Percentiles rank a stretch among this genome's conserved stretches.
These are phyloP conservation scores for Pinna nobilis DNA, from an alignment of 1,140 invertebrate species.

Conservation along the genomic window DNA sequence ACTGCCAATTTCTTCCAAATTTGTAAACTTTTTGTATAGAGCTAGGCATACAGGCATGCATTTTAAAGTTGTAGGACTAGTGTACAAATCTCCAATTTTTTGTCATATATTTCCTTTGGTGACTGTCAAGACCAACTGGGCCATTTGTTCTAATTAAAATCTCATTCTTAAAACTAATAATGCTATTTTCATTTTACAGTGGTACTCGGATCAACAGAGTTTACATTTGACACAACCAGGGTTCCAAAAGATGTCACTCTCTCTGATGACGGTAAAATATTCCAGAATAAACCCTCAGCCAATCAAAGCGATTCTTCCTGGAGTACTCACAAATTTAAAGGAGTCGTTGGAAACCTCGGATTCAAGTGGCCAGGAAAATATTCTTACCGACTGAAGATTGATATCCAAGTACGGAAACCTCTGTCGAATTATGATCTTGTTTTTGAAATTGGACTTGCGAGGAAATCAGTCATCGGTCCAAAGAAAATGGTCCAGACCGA, in stretches of 20 bases:
- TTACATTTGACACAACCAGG: conserved; percentile 26
- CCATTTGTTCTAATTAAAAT: no score
- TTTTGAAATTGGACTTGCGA: conserved; percentile 36
- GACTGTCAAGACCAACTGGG: no score
- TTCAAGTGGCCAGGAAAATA: conserved; percentile 27
- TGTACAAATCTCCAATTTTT: no score
- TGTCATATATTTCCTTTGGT: no score
- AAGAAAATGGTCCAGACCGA: conserved; percentile 30
- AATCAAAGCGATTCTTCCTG: neutral
- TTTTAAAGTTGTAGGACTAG: no score
- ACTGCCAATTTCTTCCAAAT: no score
- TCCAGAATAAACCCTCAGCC: conserved; percentile 22
- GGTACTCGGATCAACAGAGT: no score
- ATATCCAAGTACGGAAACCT: conserved; percentile 18
- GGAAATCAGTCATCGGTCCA: conserved; percentile 29
- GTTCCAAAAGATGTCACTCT: conserved; percentile 36
- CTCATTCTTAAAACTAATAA: no score
- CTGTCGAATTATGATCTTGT: conserved; percentile 39
- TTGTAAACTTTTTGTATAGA: no score
- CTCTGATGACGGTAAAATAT: conserved; percentile 35
- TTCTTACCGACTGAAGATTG: conserved; percentile 34
- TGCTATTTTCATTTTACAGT: no score
- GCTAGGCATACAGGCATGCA: no score
- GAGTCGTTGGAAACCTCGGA: neutral
- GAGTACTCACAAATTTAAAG: conserved; percentile 38